These are phyloP conservation scores for Collichthys lucidus DNA, from an alignment of 2,113 vertebrate genomes.

Conservation along the genomic window DNA sequence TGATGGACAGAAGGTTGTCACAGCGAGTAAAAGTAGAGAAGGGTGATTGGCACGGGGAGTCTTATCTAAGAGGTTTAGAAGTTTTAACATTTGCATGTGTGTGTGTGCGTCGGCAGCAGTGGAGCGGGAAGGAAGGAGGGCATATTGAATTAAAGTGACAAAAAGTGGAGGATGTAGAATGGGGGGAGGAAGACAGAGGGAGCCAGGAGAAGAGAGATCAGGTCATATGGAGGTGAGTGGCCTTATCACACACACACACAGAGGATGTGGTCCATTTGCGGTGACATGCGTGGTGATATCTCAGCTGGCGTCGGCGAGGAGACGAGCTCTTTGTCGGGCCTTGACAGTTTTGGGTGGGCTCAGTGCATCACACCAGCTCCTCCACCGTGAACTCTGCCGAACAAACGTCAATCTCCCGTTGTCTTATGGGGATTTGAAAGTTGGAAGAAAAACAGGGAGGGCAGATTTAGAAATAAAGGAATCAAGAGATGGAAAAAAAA, in stretches of 20 bases:
- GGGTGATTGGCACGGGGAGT: conserved; percentile 74
- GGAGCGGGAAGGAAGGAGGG: neutral
- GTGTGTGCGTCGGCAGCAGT: conserved; percentile 23
- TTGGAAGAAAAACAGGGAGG: conserved; percentile 66
- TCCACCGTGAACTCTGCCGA: conserved; percentile 78
- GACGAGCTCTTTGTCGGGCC: conserved; percentile 79
- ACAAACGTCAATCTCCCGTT: conserved; percentile 73
- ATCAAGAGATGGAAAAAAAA: conserved; percentile 4
- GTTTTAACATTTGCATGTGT: conserved; percentile 50
- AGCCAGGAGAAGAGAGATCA: conserved; percentile 52
- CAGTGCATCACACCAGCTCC: conserved; percentile 74
- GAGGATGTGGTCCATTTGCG: conserved; percentile 79
- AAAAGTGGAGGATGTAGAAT: conserved; percentile 25
- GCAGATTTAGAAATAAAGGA: conserved; percentile 41
- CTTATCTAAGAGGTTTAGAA: conserved; percentile 60
- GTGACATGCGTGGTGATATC: conserved; percentile 75
- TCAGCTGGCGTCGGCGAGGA: conserved; percentile 66
- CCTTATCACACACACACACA: conserved; percentile 77
- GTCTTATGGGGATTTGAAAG: conserved; percentile 74
- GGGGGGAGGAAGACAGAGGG: conserved; percentile 19
- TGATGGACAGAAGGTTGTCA: conserved; percentile 80
- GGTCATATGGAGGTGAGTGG: conserved; percentile 79
- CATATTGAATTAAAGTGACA: conserved; percentile 51
- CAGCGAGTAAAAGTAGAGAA: conserved; percentile 61
- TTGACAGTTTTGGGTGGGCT: conserved; percentile 79